Conservation (phyloP, 2,888 invertebrate species). For the Carterocephalus palaemon region DNA sequence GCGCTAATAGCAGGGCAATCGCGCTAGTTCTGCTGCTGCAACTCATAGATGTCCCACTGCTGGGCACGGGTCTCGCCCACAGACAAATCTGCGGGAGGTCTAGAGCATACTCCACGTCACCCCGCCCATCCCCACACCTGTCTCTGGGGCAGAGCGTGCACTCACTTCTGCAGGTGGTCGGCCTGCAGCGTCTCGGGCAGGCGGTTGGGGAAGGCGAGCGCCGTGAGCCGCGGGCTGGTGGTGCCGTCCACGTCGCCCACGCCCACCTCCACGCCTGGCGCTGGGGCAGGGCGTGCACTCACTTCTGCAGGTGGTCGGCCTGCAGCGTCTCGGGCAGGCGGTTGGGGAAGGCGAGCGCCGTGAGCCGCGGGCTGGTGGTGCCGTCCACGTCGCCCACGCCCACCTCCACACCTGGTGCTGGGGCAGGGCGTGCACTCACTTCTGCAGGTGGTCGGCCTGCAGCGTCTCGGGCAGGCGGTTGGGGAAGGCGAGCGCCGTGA, state of each 20-base stretch:
- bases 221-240: conserved; percentile 86
- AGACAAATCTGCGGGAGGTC: too few species aligned
- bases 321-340: conserved; percentile 84
- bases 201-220: conserved; percentile 86
- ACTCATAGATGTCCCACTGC: too few species aligned
- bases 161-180: conserved; percentile 91
- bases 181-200: conserved; percentile 85
- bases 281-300: conserved; percentile 41
- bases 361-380: too few species aligned
- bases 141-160: too few species aligned
- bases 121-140: too few species aligned
- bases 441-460: conserved; percentile 94
- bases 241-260: too few species aligned
- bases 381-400: conserved; percentile 95
- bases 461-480: conserved; percentile 83
- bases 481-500: conserved; percentile 85
- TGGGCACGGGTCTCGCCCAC: too few species aligned
- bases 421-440: conserved; percentile 66
- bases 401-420: conserved; percentile 88
- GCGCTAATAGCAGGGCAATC: too few species aligned
- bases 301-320: conserved; percentile 93
- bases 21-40: too few species aligned
- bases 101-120: too few species aligned
- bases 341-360: conserved; percentile 84
- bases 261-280: too few species aligned